Conservation (phyloP, 2,888 invertebrate species). For the Endotricha flammealis region DNA sequence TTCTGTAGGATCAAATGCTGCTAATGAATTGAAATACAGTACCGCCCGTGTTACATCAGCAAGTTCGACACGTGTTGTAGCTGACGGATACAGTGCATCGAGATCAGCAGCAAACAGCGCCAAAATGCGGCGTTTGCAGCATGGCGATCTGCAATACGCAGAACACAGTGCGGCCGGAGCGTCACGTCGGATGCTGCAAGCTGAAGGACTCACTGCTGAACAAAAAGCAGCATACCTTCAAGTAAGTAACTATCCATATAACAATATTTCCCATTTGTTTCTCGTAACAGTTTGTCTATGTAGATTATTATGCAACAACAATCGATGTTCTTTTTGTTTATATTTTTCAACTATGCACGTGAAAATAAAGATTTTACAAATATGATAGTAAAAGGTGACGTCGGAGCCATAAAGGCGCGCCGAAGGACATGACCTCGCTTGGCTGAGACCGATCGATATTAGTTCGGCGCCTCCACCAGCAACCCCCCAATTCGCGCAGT, state of each 20-base stretch:
- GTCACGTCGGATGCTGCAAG: constrained; percentile 86
- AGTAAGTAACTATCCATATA: constrained; percentile 65
- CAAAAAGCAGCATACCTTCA: constrained; percentile 90
- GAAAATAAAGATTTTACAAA: constrained; percentile 1
- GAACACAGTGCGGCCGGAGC: constrained; percentile 88
- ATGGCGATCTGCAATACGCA: constrained; percentile 89
- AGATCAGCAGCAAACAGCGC: constrained; percentile 71
- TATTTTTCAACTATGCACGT: not conserved
- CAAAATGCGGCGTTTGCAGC: constrained; percentile 80
- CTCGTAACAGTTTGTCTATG: no score
- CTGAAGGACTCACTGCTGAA: constrained; percentile 91
- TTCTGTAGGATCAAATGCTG: constrained; percentile 56
- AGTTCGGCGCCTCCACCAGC: constrained; percentile 45
- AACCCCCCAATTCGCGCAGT: constrained; percentile 55
- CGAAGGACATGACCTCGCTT: constrained; percentile 77
- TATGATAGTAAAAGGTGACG: constrained; percentile 18
- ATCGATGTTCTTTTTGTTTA: no score
- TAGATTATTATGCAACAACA: no score
- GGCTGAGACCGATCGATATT: constrained; percentile 66
- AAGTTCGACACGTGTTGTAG: constrained; percentile 84
- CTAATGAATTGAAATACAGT: constrained; percentile 89
- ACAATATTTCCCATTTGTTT: no score
- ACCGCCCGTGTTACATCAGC: constrained; percentile 90
- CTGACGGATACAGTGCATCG: constrained; percentile 88
- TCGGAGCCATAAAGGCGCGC: constrained; percentile 65